A percentile compares a stretch with the other conserved stretches of the same genome.
Conservation (phyloP, 2,888 invertebrate species). For the Melanargia galathea region DNA sequence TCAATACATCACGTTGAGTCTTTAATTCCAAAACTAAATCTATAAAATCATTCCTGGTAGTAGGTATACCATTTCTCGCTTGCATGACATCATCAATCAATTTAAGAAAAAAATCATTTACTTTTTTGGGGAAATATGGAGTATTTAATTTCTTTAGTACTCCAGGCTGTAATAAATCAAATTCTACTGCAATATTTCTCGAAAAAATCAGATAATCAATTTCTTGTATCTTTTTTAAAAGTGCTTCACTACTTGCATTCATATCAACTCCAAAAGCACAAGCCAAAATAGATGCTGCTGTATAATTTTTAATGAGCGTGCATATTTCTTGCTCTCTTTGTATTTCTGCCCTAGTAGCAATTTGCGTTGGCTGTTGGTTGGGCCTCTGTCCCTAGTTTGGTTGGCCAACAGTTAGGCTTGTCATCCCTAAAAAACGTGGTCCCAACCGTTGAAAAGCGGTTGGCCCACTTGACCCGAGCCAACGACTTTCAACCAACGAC, state of each 20-base stretch:
- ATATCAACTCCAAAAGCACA: slow-evolving; percentile 5
- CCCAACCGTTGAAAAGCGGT: too few species aligned
- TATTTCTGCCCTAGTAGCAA: too few species aligned
- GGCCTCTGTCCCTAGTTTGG: too few species aligned
- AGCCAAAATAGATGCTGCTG: slow-evolving; percentile 3
- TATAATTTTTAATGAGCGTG: not conserved
- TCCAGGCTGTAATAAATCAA: slow-evolving; percentile 6
- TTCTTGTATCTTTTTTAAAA: not conserved
- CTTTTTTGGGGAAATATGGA: not conserved
- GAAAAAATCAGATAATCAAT: not conserved
- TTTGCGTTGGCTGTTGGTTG: too few species aligned
- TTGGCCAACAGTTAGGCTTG: too few species aligned
- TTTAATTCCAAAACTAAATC: slow-evolving; percentile 56
- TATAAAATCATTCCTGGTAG: slow-evolving; percentile 56
- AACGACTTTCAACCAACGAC: too few species aligned
- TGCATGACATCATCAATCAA: not conserved
- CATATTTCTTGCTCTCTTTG: not conserved
- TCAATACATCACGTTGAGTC: slow-evolving; percentile 46
- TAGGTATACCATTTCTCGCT: slow-evolving; percentile 49
- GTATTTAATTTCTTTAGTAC: not conserved
- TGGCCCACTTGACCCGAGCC: too few species aligned
- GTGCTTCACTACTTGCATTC: not conserved
- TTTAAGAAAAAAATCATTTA: not conserved
- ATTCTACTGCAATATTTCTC: not conserved
- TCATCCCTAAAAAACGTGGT: too few species aligned